These are phyloP conservation scores for Tyrophagus putrescentiae DNA, from an alignment of 1,140 invertebrate species.

Conservation along the genomic window DNA sequence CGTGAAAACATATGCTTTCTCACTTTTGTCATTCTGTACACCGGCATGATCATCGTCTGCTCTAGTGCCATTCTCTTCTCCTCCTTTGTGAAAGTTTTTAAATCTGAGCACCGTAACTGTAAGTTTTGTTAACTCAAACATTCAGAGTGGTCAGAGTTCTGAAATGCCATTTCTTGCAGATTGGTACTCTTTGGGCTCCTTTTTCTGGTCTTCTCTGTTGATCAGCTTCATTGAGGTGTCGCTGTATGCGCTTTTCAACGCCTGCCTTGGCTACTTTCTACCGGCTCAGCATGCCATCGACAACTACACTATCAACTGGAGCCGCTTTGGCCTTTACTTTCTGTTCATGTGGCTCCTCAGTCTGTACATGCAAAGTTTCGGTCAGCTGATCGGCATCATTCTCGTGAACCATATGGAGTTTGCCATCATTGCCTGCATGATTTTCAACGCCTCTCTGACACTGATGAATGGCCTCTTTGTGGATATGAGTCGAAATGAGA, in stretches of 20 bases:
- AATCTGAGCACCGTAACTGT: conserved; percentile 1
- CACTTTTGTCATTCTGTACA: not conserved
- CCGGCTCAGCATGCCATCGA: not conserved
- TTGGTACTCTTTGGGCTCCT: conserved; percentile 6
- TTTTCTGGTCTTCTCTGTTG: not conserved
- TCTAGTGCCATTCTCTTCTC: not conserved
- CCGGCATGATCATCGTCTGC: not conserved
- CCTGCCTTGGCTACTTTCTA: not conserved
- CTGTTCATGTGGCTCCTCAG: not conserved
- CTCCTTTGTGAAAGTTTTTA: conserved; percentile 1
- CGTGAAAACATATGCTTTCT: not conserved
- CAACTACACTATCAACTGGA: not conserved
- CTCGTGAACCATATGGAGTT: not conserved
- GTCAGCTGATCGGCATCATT: not conserved
- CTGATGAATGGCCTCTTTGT: not conserved
- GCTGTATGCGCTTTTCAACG: not conserved
- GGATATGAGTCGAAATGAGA: not conserved
- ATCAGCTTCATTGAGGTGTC: not conserved
- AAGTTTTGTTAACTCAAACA: too few species aligned
- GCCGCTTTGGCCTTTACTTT: not conserved
- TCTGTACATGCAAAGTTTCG: not conserved
- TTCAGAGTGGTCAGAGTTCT: too few species aligned
- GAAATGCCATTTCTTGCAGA: too few species aligned
- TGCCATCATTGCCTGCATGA: not conserved
- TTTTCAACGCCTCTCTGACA: not conserved